Conservation (phyloP, 2,113 vertebrate species). For the Brachirus orientalis region DNA sequence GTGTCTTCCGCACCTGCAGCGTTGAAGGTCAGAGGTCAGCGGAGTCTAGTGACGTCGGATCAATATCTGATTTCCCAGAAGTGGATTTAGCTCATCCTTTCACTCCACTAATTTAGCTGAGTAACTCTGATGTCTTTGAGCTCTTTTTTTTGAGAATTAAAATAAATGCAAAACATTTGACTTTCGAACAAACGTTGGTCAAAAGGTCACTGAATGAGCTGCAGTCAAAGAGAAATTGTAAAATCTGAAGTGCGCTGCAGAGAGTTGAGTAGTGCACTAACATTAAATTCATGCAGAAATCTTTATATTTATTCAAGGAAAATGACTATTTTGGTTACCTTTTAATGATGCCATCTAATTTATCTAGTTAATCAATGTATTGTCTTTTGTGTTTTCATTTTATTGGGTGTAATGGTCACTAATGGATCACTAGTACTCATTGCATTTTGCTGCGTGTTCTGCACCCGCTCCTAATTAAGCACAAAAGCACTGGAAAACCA, state of each 20-base stretch:
- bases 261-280: too few relatives aligned
- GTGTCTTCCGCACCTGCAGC: slow-evolving; percentile 30
- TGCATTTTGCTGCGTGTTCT: too few relatives aligned
- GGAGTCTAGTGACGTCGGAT: slow-evolving; percentile 41
- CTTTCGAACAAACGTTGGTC: neutral
- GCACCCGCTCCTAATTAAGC: too few relatives aligned
- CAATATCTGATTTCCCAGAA: slow-evolving; percentile 59
- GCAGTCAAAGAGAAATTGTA: neutral
- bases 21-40: slow-evolving; percentile 53
- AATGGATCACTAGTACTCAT: too few relatives aligned
- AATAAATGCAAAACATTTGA: slow-evolving; percentile 7
- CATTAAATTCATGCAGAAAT: too few relatives aligned
- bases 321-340: too few relatives aligned
- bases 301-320: too few relatives aligned
- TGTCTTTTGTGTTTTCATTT: too few relatives aligned
- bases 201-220: neutral
- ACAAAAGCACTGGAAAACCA: too few relatives aligned
- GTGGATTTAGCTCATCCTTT: slow-evolving; percentile 36
- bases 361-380: too few relatives aligned
- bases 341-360: too few relatives aligned
- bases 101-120: slow-evolving; percentile 34
- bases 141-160: neutral
- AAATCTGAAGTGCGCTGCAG: neutral
- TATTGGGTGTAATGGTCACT: too few relatives aligned
- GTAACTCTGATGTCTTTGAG: slow-evolving; percentile 21